Conservation (phyloP, 2,888 invertebrate species). For the Netelia virgata region DNA sequence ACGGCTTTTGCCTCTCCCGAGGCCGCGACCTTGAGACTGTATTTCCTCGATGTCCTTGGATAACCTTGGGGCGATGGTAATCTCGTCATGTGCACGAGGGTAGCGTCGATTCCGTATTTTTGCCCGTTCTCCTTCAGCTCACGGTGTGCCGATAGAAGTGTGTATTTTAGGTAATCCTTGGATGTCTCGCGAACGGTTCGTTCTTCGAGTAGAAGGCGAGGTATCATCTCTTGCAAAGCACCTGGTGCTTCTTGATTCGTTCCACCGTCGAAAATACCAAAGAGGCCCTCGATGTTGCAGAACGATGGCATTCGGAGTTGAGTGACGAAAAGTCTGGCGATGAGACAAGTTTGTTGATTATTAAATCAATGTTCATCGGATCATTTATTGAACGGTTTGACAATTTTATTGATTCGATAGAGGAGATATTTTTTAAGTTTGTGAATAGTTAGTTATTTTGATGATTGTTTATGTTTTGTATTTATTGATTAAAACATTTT, state of each 20-base stretch:
- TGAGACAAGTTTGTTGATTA: not conserved
- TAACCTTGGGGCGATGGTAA: slow-evolving; percentile 87
- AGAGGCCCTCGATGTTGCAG: slow-evolving; percentile 92
- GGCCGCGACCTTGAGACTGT: slow-evolving; percentile 90
- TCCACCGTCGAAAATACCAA: slow-evolving; percentile 94
- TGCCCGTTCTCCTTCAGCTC: slow-evolving; percentile 91
- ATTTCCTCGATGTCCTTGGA: slow-evolving; percentile 88
- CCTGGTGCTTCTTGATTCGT: slow-evolving; percentile 90
- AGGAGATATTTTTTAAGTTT: not conserved
- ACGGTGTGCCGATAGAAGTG: slow-evolving; percentile 92
- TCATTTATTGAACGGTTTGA: not conserved
- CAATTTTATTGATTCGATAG: not conserved
- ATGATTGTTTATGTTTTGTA: too few relatives aligned
- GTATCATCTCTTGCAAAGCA: slow-evolving; percentile 91
- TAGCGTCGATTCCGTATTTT: slow-evolving; percentile 90
- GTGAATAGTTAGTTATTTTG: too few relatives aligned
- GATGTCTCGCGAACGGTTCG: slow-evolving; percentile 92
- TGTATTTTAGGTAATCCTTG: slow-evolving; percentile 94
- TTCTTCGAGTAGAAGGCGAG: slow-evolving; percentile 93
- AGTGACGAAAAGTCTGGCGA: slow-evolving; percentile 88
- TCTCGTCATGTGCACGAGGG: slow-evolving; percentile 90
- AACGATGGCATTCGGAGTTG: slow-evolving; percentile 92
- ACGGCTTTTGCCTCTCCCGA: slow-evolving; percentile 92
- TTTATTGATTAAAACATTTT: not conserved
- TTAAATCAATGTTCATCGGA: not conserved